Evolutionary conservation across 2,888 invertebrate species (phyloP).

Genomic region (Ceriagrion tenellum): DNA sequence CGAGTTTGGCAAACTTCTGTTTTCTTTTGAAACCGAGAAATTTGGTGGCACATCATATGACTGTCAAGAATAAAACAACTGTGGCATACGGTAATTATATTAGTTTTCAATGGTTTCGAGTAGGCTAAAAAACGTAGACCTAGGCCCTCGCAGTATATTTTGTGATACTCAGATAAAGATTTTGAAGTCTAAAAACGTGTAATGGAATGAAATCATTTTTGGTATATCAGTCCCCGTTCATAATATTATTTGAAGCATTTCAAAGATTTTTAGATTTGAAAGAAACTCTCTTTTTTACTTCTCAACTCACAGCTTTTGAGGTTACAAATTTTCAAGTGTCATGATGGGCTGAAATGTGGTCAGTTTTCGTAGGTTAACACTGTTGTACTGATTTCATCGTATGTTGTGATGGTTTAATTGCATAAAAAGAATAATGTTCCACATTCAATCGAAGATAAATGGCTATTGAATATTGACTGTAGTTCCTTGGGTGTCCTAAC

Average conservation of each 20-base stretch:
- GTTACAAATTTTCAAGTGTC: conserved; percentile 14
- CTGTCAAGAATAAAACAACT: background rate
- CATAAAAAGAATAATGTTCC: background rate
- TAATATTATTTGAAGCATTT: background rate
- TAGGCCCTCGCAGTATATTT: conserved; percentile 65
- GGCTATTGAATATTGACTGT: background rate
- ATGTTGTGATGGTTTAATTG: background rate
- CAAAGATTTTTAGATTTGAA: background rate
- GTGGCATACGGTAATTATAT: conserved; percentile 29
- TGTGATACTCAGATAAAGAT: conserved; percentile 61
- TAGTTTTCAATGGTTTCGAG: conserved; percentile 61
- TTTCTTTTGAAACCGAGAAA: background rate
- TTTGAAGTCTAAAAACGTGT: conserved; percentile 24
- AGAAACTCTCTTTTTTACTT: background rate
- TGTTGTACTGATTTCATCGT: background rate
- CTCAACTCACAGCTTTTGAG: background rate
- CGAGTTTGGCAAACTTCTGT: background rate
- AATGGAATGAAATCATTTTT: conserved; percentile 31
- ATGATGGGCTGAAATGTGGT: background rate
- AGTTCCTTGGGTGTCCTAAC: background rate
- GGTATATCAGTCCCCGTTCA: background rate
- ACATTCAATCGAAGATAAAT: too few species aligned
- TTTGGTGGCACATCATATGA: background rate
- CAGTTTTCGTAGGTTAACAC: background rate
- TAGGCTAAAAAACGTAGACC: conserved; percentile 59